These are phyloP conservation scores for Plecturocebus donacophilus DNA, from an alignment of 2,113 vertebrate genomes.

Conservation along the genomic window DNA sequence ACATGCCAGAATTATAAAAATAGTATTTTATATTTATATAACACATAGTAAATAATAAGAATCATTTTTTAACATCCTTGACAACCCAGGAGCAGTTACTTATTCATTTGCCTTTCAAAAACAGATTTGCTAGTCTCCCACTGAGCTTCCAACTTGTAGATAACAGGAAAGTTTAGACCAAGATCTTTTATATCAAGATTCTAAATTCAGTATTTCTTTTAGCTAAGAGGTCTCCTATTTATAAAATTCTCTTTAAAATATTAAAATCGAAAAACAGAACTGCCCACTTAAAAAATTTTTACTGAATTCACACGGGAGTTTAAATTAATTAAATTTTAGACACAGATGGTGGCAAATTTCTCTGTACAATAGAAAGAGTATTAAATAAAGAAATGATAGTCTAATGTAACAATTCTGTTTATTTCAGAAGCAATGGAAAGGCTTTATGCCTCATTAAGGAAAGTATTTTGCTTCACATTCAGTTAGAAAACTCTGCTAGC, in stretches of 20 bases:
- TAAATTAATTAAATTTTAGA: constrained; percentile 1
- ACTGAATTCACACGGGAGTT: not conserved
- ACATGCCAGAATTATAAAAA: not conserved
- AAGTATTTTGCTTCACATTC: constrained; percentile 30
- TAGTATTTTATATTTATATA: not conserved
- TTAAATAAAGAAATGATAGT: not conserved
- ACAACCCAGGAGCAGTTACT: not conserved
- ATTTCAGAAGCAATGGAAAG: not conserved
- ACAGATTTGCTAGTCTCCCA: not conserved
- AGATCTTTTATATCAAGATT: not conserved
- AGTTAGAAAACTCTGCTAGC: not conserved
- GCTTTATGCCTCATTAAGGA: not conserved
- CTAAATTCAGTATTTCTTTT: not conserved
- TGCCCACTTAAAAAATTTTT: not conserved
- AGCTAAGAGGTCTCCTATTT: not conserved
- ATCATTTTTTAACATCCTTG: not conserved
- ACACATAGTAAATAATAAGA: not conserved
- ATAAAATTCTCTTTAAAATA: not conserved
- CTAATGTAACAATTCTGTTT: constrained; percentile 35
- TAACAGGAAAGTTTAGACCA: not conserved
- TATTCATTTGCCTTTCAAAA: not conserved
- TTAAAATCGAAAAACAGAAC: not conserved
- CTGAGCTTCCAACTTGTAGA: not conserved
- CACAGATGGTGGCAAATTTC: not conserved
- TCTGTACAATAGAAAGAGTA: not conserved